Base-by-base conservation (phyloP, 2,888 invertebrate species). In the Aleiodes leptofemur region DNA sequence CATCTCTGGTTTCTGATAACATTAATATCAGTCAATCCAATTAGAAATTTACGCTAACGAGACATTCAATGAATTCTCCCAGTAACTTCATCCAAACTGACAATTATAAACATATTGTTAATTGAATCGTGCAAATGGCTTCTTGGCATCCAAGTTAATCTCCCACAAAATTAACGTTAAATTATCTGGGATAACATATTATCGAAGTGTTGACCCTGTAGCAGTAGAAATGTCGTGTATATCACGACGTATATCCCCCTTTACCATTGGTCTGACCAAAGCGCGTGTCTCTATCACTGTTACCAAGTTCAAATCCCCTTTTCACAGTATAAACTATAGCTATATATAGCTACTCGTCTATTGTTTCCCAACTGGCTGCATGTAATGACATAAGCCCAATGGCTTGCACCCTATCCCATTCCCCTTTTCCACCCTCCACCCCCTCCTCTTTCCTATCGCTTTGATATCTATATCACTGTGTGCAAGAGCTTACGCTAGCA, bases 121-220 rank as follows among this genome's bases (percentile, higher is more conserved):
- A 61, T 61, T 61, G 38, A 61, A 31, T n/a, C 13, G n/a, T 23
- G 8, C n/a, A 31, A 31, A 34, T 59, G 31, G 59, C 31, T 59
- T 31, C 43, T n/a, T 14, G 14, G 2, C 23, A 1, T 55, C 55
- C 11, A 16, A 16, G 8, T 55, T 16, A 55, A 16, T 6, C 55
- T 16, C 16, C 16, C 14, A 16, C 16, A 55, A 7, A 55, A 55
- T 55, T 14, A 7, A n/a, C 55, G n/a, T 3, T 16, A 16, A 43
- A 23, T 64, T 64, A 64, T 23, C 34, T 16, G 48, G 48, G 43
- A 64, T 9, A 64, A 43, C 14, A 38, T 23, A 64, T 61, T 61
- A 61, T 48, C 16, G 48, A 64, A 64, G 43, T 64, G 64, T 64
- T 64, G 64, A 64, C 43, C 64, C 64, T 64, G 48, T 9, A 11